A percentile compares a stretch with the other conserved stretches of the same genome.
These are phyloP conservation scores for Drosophila equinoxialis DNA, from an alignment of 1,140 invertebrate genomes.

Conservation along the genomic window DNA sequence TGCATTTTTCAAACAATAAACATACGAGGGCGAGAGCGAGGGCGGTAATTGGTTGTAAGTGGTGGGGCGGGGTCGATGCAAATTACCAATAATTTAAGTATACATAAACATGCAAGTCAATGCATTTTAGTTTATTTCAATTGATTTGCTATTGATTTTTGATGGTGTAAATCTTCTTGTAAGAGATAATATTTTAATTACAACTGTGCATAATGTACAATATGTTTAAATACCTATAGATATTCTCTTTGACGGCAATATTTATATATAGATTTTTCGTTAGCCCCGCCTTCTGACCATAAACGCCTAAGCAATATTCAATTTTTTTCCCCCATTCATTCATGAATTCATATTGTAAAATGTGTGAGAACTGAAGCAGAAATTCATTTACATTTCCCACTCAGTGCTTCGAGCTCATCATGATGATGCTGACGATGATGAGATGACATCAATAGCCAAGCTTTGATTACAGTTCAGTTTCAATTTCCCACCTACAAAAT, in stretches of 20 bases:
- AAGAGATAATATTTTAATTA: background rate
- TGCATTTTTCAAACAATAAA: slow-evolving; percentile 46
- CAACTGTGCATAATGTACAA: background rate
- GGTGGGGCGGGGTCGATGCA: slow-evolving; percentile 9
- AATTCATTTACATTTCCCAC: slow-evolving; percentile 69
- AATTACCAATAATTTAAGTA: slow-evolving; percentile 41
- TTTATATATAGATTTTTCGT: background rate
- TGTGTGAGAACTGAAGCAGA: slow-evolving; percentile 55
- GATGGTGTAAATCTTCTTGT: background rate
- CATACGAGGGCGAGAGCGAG: background rate
- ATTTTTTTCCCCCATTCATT: slow-evolving; percentile 24
- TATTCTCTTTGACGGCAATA: no score
- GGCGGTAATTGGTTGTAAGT: background rate
- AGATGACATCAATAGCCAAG: slow-evolving; percentile 69
- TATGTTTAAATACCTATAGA: background rate
- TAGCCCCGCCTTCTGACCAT: background rate
- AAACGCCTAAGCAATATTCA: background rate
- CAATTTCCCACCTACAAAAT: slow-evolving; percentile 44
- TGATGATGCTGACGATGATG: slow-evolving; percentile 21
- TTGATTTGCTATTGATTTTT: slow-evolving; percentile 8
- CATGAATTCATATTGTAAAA: slow-evolving; percentile 69
- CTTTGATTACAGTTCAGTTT: slow-evolving; percentile 75
- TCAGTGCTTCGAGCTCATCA: slow-evolving; percentile 26
- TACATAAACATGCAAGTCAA: slow-evolving; percentile 15
- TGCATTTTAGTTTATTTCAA: slow-evolving; percentile 5